Conservation (phyloP, 2,888 invertebrate genomes). For the Fragum whitleyi region DNA sequence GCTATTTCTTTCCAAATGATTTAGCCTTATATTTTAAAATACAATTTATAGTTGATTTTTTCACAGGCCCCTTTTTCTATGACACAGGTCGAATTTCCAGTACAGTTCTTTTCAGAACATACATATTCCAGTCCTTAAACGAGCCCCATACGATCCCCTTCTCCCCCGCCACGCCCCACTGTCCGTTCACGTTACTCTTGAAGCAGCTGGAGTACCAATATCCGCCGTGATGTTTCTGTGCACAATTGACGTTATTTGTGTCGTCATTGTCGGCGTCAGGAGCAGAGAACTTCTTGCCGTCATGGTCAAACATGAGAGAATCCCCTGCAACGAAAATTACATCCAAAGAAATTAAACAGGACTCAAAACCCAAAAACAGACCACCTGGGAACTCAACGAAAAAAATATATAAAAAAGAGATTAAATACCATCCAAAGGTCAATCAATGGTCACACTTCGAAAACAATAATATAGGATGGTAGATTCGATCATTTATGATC, state of each 20-base stretch:
- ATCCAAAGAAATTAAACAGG: no score
- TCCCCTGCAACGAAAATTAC: constrained; percentile 53
- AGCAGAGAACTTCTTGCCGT: constrained; percentile 66
- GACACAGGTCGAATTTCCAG: constrained; percentile 63
- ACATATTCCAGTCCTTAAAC: constrained; percentile 66
- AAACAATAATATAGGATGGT: no score
- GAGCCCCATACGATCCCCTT: constrained; percentile 71
- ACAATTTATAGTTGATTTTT: no score
- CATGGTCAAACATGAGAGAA: constrained; percentile 67
- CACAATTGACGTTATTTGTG: constrained; percentile 60
- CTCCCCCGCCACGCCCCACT: constrained; percentile 65
- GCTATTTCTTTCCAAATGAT: no score
- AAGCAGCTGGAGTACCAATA: constrained; percentile 71
- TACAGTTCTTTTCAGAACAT: constrained; percentile 65
- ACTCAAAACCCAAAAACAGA: no score
- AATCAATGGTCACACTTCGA: no score
- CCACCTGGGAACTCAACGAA: no score
- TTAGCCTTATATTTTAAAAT: no score
- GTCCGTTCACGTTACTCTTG: constrained; percentile 69
- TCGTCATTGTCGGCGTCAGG: constrained; percentile 65
- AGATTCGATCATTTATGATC: no score
- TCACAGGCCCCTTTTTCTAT: neutral
- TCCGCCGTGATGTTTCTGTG: constrained; percentile 67
- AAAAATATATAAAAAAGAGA: no score
- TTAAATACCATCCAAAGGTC: no score